A percentile compares a stretch with the other conserved stretches of the same genome.
phyloP scores from a whole-genome alignment of 1,140 invertebrate species.

The Lepidurus couesii region DNA sequence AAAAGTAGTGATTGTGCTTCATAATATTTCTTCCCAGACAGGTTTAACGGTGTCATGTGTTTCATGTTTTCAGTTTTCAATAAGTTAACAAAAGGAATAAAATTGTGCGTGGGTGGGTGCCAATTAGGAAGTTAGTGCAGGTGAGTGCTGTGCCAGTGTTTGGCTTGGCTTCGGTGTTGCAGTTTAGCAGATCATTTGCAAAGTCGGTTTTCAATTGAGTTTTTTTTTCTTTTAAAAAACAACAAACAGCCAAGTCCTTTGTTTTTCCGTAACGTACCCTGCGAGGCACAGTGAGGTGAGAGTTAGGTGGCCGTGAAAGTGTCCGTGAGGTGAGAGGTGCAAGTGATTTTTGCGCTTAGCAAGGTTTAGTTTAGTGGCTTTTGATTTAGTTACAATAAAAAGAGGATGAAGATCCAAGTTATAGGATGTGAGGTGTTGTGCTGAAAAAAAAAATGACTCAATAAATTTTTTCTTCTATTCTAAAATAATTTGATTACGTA shows the following conservation, averaged over 20 bases:
- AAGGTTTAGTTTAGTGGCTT: conserved; percentile 22
- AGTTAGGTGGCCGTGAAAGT: conserved; percentile 1
- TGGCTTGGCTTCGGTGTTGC: conserved; percentile 20
- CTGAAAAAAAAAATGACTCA: neutral
- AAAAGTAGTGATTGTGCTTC: neutral
- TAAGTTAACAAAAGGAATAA: neutral
- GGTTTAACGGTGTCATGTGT: conserved; percentile 10
- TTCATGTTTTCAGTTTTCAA: neutral
- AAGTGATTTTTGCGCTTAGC: neutral
- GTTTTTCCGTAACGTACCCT: neutral
- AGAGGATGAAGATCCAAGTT: conserved; percentile 11
- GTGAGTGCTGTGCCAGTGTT: conserved; percentile 20
- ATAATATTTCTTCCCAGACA: neutral
- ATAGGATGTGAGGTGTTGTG: conserved; percentile 4
- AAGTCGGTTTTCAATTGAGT: neutral
- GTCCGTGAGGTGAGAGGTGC: neutral
- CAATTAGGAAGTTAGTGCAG: neutral
- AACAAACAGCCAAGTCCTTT: neutral
- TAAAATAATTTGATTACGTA: too few relatives aligned
- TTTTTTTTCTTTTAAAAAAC: neutral
- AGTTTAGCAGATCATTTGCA: conserved; percentile 10
- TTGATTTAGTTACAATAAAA: neutral
- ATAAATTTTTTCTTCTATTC: neutral
- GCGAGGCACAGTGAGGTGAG: conserved; percentile 11
- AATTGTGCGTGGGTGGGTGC: conserved; percentile 11